These are phyloP conservation scores for Lochmaea capreae DNA, from an alignment of 2,888 invertebrate genomes.

Conservation along the genomic window DNA sequence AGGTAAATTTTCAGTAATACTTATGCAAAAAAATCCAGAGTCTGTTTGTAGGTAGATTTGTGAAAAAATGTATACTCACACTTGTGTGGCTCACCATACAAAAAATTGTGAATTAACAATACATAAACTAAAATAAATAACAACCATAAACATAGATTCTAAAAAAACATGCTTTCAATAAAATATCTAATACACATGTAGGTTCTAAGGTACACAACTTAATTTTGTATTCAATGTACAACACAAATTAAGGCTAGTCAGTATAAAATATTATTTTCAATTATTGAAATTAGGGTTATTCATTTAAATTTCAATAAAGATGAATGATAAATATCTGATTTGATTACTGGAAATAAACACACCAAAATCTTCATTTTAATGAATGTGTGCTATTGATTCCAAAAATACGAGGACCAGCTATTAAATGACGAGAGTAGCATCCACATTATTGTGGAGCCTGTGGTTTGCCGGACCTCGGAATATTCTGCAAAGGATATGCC, in stretches of 20 bases:
- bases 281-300: too few relatives aligned
- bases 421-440: too few relatives aligned
- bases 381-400: too few relatives aligned
- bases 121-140: constrained; percentile 60
- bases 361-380: too few relatives aligned
- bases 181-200: constrained; percentile 50
- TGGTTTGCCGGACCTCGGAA: too few relatives aligned
- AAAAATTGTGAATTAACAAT: constrained; percentile 58
- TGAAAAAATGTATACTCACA: constrained; percentile 9
- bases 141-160: constrained; percentile 61
- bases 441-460: too few relatives aligned
- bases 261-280: background rate
- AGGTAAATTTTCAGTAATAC: too few relatives aligned
- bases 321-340: too few relatives aligned
- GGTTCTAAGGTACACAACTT: constrained; percentile 55
- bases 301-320: too few relatives aligned
- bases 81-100: constrained; percentile 45
- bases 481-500: too few relatives aligned
- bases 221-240: constrained; percentile 47
- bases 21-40: background rate
- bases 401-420: too few relatives aligned
- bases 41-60: background rate
- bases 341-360: too few relatives aligned
- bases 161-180: constrained; percentile 62
- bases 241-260: constrained; percentile 36